Percentiles rank a stretch among this genome's conserved stretches.
Conservation (phyloP, 2,797 vertebrate genomes). For the Pelobates cultripes region DNA sequence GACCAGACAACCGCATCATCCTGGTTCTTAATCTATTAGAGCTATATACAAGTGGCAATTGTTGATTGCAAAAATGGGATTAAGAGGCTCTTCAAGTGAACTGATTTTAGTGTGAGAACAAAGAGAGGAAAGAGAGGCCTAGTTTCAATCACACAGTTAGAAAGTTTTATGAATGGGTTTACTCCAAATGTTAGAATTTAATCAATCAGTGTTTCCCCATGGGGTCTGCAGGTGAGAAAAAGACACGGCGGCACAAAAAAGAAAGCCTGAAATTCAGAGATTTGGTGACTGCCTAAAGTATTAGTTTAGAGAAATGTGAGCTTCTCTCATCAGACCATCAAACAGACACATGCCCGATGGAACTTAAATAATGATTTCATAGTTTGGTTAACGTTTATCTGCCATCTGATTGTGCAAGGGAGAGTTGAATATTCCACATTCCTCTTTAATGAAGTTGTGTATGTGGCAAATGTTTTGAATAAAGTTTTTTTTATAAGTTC, state of each 20-base stretch:
- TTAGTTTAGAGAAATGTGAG: slow-evolving; percentile 28
- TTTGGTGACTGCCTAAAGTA: slow-evolving; percentile 23
- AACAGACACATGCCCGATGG: slow-evolving; percentile 38
- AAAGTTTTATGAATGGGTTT: slow-evolving; percentile 93
- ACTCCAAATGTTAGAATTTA: slow-evolving; percentile 93
- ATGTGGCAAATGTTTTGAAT: neutral
- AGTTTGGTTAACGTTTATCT: slow-evolving; percentile 10
- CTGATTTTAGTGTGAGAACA: slow-evolving; percentile 99
- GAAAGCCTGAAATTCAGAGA: slow-evolving; percentile 61
- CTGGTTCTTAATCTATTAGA: slow-evolving; percentile 95
- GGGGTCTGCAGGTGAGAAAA: slow-evolving; percentile 75
- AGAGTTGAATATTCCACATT: neutral
- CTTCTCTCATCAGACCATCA: slow-evolving; percentile 30
- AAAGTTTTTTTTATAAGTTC: neutral
- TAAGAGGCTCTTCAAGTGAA: slow-evolving; percentile 99
- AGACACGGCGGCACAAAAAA: slow-evolving; percentile 55
- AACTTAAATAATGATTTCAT: slow-evolving; percentile 37
- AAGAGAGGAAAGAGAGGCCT: slow-evolving; percentile 89
- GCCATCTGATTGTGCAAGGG: neutral
- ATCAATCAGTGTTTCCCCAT: slow-evolving; percentile 82
- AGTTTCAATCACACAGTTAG: slow-evolving; percentile 91
- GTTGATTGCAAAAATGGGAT: slow-evolving; percentile 98
- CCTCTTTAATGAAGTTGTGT: neutral
- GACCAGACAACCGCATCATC: slow-evolving; percentile 99
- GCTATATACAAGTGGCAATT: slow-evolving; percentile 98